These are phyloP conservation scores for Apeltes quadracus DNA, from an alignment of 2,113 vertebrate genomes.

Conservation along the genomic window DNA sequence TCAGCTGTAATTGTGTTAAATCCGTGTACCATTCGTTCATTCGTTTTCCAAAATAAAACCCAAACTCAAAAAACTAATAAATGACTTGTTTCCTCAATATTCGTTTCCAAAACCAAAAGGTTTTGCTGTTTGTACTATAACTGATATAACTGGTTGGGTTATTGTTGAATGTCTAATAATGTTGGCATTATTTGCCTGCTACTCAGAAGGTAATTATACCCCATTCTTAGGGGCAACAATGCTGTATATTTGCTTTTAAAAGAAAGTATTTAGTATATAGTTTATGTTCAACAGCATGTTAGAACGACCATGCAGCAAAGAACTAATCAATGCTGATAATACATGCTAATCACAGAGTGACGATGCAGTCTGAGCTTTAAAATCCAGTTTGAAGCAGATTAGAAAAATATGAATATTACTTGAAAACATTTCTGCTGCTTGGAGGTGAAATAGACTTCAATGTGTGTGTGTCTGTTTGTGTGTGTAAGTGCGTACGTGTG, in stretches of 20 bases:
- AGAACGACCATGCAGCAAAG: no score
- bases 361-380: neutral
- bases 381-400: neutral
- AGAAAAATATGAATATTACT: neutral
- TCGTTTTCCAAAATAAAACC: no score
- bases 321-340: neutral
- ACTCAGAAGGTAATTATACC: no score
- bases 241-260: no score
- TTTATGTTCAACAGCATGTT: neutral
- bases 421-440: neutral
- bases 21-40: no score
- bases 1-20: neutral
- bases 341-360: neutral
- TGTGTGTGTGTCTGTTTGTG: slow-evolving; percentile 2
- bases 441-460: neutral
- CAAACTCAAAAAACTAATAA: no score
- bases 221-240: no score
- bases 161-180: neutral
- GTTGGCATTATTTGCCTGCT: no score
- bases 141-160: neutral
- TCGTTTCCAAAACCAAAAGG: no score
- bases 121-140: no score
- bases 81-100: no score
- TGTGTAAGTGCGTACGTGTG: slow-evolving; percentile 9
- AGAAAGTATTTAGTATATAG: neutral